Conservation (phyloP, 2,888 invertebrate genomes). For the Phragmatobia fuliginosa region DNA sequence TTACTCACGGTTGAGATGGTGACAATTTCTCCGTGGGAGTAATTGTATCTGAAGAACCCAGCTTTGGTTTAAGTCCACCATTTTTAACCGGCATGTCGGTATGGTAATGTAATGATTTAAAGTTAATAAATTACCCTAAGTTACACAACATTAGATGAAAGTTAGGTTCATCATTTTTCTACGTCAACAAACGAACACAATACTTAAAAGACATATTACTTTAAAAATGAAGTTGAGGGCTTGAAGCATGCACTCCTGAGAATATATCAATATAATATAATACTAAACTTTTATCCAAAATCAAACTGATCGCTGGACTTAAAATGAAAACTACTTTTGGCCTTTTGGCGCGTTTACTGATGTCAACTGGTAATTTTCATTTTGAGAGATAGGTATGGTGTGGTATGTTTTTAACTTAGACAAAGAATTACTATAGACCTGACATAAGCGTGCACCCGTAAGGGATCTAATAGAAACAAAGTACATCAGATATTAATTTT, state of each 20-base stretch:
- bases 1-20: conserved; percentile 41
- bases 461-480: too few relatives aligned
- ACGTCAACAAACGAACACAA: not conserved
- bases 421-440: too few relatives aligned
- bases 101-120: not conserved
- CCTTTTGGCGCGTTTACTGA: too few relatives aligned
- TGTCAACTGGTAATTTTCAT: too few relatives aligned
- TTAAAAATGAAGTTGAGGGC: not conserved
- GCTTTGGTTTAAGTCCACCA: conserved; percentile 33
- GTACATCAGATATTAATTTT: too few relatives aligned
- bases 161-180: not conserved
- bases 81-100: conserved; percentile 54
- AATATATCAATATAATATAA: not conserved
- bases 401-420: too few relatives aligned
- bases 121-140: not conserved
- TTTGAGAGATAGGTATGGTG: too few relatives aligned
- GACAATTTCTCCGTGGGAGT: conserved; percentile 29
- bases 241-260: not conserved
- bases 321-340: not conserved
- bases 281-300: not conserved
- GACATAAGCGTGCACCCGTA: too few relatives aligned
- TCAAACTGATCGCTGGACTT: not conserved
- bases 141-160: not conserved
- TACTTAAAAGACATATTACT: not conserved
- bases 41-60: conserved; percentile 30